Percentiles rank a stretch among this genome's conserved stretches.
Conservation (phyloP, 2,797 vertebrate genomes). For the Enteromius trimaculatus region DNA sequence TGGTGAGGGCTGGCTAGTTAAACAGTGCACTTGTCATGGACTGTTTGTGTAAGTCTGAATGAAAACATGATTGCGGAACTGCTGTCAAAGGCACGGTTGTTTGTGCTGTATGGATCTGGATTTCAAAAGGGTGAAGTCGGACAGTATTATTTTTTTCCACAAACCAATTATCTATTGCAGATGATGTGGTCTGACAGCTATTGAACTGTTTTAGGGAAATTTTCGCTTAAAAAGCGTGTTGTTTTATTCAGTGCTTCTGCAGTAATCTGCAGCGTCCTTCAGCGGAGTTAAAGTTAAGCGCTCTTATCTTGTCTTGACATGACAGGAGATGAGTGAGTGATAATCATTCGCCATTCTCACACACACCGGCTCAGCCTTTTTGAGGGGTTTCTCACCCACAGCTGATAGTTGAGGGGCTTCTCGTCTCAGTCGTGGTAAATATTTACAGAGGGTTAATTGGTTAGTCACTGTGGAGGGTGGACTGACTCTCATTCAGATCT, state of each 20-base stretch:
- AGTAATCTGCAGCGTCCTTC: slow-evolving; percentile 40
- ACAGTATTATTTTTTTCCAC: slow-evolving; percentile 25
- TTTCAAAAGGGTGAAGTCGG: slow-evolving; percentile 26
- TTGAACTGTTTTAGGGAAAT: slow-evolving; percentile 6
- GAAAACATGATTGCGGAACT: slow-evolving; percentile 1
- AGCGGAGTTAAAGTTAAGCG: slow-evolving; percentile 16
- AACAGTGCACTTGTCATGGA: slow-evolving; percentile 22
- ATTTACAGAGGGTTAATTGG: slow-evolving; percentile 47
- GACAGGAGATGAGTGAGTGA: slow-evolving; percentile 36
- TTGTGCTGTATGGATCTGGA: not conserved
- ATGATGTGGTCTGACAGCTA: slow-evolving; percentile 22
- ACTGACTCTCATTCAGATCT: slow-evolving; percentile 25
- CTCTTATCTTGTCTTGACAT: slow-evolving; percentile 43
- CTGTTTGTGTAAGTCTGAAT: slow-evolving; percentile 26
- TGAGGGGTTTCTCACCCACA: slow-evolving; percentile 10
- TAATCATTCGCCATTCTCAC: slow-evolving; percentile 24
- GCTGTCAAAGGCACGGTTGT: slow-evolving; percentile 13
- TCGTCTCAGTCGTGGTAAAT: slow-evolving; percentile 36
- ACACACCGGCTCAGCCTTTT: slow-evolving; percentile 1
- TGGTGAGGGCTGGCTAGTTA: slow-evolving; percentile 5
- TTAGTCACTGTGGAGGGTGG: slow-evolving; percentile 13
- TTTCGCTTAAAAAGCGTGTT: slow-evolving; percentile 1
- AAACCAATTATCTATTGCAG: slow-evolving; percentile 38
- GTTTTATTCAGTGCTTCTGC: slow-evolving; percentile 32
- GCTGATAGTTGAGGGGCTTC: slow-evolving; percentile 8